Base-by-base conservation (phyloP, 2,113 vertebrate genomes). In the Microtus oregoni region DNA sequence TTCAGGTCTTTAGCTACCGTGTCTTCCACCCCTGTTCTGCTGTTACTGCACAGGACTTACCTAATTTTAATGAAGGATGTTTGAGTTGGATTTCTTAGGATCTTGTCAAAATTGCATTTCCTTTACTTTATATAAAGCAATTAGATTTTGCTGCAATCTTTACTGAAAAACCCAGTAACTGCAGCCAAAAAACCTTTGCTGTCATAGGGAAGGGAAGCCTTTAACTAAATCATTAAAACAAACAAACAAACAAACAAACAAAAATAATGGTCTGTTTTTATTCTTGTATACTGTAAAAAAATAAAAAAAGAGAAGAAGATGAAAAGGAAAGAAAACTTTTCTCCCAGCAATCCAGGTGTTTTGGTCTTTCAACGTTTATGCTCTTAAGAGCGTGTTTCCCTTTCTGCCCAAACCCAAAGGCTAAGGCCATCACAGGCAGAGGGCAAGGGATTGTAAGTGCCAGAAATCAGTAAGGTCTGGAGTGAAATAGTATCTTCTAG, bases 1-100 rank as follows among this genome's bases (percentile, higher is more conserved):
- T 90, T 90, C 70, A 50, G 58, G 79, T 52, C 17, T 88, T 72
- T 44, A 28, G 35, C 47, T 50, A 26, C 44, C 26, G 17, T 76
- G 90, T 87, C 63, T 86, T 41, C 50, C 73, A 86, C 85, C 70
- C 55, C 61, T 63, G 0, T 32, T 83, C 61, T 85, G 30, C 68
- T 92, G 86, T 63, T 82, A 88, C 75, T n/a, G 12, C 41, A 85
- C 52, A 77, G n/a, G 89, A 28, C 77, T 79, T 63, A 86, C 89
- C 90, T 85, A n/a, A 32, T 94, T 85, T 68, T 83, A 82, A 90
- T 68, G 79, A 77, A 95, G 93, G 76, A 78, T 75, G 14, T 68
- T 89, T 70, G 76, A 94, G 22, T 61, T 68, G 85, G 35, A 68
- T 47, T 63, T 78, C 41, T 72, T 90, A 77, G 73, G 35, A 20